Conservation (phyloP, 1,140 invertebrate genomes). For the Goniozus legneri region DNA sequence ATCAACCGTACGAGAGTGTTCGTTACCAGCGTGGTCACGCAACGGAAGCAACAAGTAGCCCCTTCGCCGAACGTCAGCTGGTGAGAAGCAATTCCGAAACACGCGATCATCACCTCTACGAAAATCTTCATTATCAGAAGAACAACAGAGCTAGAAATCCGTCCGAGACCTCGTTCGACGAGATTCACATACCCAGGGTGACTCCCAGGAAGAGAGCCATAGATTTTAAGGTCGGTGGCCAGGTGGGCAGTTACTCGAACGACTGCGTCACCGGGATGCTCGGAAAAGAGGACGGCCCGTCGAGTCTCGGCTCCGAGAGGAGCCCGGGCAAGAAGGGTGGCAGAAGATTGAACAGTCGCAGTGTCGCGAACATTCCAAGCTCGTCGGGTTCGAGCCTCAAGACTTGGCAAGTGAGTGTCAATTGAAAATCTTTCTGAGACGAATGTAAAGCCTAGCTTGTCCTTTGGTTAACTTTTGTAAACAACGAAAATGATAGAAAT, state of each 20-base stretch:
- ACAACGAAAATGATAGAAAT: neutral
- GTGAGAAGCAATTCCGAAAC: constrained; percentile 25
- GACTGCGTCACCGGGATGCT: constrained; percentile 9
- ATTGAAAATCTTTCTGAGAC: neutral
- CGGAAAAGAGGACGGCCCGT: constrained; percentile 28
- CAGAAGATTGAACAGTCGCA: constrained; percentile 34
- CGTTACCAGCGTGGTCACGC: constrained; percentile 23
- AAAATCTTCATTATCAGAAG: constrained; percentile 36
- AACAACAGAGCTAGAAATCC: constrained; percentile 16
- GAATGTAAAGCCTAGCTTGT: no score
- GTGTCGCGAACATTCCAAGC: constrained; percentile 39
- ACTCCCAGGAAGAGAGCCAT: constrained; percentile 29
- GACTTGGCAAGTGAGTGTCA: constrained; percentile 37
- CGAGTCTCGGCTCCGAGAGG: constrained; percentile 32
- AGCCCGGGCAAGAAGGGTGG: constrained; percentile 30
- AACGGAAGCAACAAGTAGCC: constrained; percentile 15
- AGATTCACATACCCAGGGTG: constrained; percentile 44
- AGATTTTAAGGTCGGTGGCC: constrained; percentile 43
- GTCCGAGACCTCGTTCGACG: constrained; percentile 31
- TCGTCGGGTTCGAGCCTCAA: constrained; percentile 27
- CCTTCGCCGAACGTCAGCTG: constrained; percentile 19
- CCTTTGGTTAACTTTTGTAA: no score
- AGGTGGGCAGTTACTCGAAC: constrained; percentile 31
- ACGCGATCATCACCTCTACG: constrained; percentile 28
- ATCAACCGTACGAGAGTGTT: constrained; percentile 31